Evolutionary conservation across 2,113 vertebrate species (phyloP).

Genomic region (Podocnemis expansa): DNA sequence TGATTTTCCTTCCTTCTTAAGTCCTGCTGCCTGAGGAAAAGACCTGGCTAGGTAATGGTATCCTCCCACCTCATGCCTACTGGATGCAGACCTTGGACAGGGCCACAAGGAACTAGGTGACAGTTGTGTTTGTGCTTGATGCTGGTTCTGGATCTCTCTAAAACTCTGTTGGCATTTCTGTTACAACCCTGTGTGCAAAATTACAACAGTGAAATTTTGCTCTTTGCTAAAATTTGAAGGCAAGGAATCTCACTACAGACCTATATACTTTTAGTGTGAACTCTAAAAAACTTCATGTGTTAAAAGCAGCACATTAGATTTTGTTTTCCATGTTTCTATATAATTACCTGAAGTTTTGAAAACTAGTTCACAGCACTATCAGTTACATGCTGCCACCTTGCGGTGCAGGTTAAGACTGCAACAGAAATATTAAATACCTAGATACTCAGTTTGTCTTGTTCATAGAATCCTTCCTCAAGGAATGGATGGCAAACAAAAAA

Average conservation of each 20-base stretch:
- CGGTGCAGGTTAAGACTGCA: constrained; percentile 21
- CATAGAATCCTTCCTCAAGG: not conserved
- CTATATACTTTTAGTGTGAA: not conserved
- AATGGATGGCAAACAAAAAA: not conserved
- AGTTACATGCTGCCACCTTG: constrained; percentile 66
- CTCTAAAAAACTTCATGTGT: not conserved
- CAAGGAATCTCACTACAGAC: not conserved
- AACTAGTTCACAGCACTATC: not conserved
- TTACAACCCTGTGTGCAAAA: not conserved
- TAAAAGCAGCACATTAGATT: not conserved
- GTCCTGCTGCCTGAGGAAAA: not conserved
- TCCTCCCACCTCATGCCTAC: not conserved
- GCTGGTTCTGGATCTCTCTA: not conserved
- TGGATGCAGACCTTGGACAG: fast-evolving
- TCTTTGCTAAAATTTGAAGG: not conserved
- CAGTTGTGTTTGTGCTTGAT: not conserved
- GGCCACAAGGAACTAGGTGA: not conserved
- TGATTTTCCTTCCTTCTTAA: not conserved
- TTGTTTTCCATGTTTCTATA: not conserved
- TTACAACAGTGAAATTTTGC: not conserved
- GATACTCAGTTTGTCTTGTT: not conserved
- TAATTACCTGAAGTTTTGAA: not conserved
- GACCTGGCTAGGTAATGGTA: not conserved
- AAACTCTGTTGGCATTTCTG: not conserved
- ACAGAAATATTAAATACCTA: not conserved